These are phyloP conservation scores for Anagrus nilaparvatae DNA, from an alignment of 1,140 invertebrate genomes.

Conservation along the genomic window DNA sequence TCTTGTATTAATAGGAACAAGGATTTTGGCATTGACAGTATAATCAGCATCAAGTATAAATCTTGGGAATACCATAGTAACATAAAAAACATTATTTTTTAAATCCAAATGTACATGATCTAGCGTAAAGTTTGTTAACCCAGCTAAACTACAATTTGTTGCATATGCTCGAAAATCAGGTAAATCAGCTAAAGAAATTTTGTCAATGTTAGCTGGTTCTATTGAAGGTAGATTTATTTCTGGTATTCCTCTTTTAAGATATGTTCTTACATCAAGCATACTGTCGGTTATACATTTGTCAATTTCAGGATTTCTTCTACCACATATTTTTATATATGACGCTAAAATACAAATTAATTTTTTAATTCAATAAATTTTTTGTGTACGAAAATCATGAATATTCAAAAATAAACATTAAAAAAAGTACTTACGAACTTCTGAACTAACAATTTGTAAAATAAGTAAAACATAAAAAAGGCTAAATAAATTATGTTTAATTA, in stretches of 20 bases:
- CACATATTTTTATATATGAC: slow-evolving; percentile 53
- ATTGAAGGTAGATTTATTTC: slow-evolving; percentile 52
- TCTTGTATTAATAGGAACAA: slow-evolving; percentile 30
- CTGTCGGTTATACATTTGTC: slow-evolving; percentile 47
- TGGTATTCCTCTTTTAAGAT: slow-evolving; percentile 47
- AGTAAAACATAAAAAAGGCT: no score
- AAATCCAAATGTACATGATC: slow-evolving; percentile 44
- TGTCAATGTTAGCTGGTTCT: slow-evolving; percentile 49
- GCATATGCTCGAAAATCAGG: slow-evolving; percentile 38
- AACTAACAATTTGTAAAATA: no score
- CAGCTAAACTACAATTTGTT: slow-evolving; percentile 41
- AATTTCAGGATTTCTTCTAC: slow-evolving; percentile 48
- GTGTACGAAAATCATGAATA: no score
- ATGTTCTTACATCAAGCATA: slow-evolving; percentile 41
- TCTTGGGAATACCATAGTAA: slow-evolving; percentile 37
- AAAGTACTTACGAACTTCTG: no score
- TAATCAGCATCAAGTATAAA: slow-evolving; percentile 46
- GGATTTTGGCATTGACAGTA: slow-evolving; percentile 45
- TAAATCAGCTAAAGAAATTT: slow-evolving; percentile 34
- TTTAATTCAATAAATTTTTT: no score
- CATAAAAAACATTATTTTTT: slow-evolving; percentile 37
- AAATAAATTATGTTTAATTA: no score
- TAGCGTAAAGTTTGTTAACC: slow-evolving; percentile 41
- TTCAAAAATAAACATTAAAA: no score
- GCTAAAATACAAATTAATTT: no score